Percentiles rank a stretch among this genome's conserved stretches.
These are phyloP conservation scores for Cephalopachus bancanus DNA, from an alignment of 2,797 vertebrate genomes.

Conservation along the genomic window DNA sequence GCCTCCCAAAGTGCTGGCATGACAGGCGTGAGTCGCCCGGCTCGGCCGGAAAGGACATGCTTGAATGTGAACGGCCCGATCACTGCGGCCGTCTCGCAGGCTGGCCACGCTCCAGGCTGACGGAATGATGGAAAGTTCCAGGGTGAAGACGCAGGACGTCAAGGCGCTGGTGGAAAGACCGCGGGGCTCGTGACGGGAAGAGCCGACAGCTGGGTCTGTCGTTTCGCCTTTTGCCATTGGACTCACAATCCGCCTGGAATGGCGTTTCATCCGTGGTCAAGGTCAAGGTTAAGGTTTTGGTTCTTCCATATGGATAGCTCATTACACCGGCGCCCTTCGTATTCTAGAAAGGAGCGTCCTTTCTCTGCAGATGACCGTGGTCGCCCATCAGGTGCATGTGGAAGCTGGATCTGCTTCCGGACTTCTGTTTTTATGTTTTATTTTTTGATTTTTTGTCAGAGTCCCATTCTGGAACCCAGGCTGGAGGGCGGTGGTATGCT, in stretches of 20 bases:
- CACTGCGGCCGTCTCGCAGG: background rate
- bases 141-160: background rate
- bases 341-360: background rate
- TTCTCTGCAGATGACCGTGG: background rate
- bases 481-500: background rate
- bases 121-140: background rate
- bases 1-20: no score
- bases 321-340: background rate
- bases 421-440: background rate
- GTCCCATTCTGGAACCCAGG: no score
- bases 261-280: background rate
- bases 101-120: background rate
- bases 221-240: no score
- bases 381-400: background rate
- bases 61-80: no score
- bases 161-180: background rate
- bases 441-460: no score
- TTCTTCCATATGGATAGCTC: accelerated
- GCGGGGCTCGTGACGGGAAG: background rate
- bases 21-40: no score
- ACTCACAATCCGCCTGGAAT: no score
- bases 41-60: no score
- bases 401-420: background rate
- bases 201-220: background rate
- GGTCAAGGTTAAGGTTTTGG: no score